Base-by-base conservation (phyloP, 2,113 vertebrate species). In the Cynopterus brachyotis region DNA sequence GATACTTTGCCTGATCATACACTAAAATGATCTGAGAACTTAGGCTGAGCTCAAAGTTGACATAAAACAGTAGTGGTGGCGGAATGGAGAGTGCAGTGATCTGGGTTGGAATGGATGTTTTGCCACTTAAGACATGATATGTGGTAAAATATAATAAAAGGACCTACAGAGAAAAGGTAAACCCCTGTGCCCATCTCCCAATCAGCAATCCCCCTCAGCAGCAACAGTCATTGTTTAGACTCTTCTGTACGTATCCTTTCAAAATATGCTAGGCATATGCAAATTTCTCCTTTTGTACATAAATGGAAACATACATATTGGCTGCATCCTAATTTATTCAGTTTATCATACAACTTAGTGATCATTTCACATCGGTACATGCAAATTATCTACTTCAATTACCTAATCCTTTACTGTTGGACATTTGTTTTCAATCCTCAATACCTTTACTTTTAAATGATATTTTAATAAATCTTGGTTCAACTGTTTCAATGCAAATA, bases 351-450 rank as follows among this genome's bases (percentile, higher is more conserved):
- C n/a, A 66, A 26, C 40, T 75, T 86, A 8, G 60, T 42, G 76
- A 50, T 60, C 72, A 87, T 76, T 45, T 50, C 10, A 82, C 24
- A 82, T 82, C 50, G 75, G n/a, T 17, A 81, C 16, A 79, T 32
- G 69, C 4, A 42, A 3, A 75, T 69, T 12, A 32, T 42, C 37
- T 69, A 6, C 11, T 88, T 88, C 62, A 91, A 87, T 69, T 64
- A 91, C 57, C n/a, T 3, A 69, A 45, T 76, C 12, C 28, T 10
- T 42, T 10, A 37, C 47, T 35, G 6, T 37, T 81, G 50, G 13
- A 75, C n/a, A 70, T 62, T 82, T 88, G 76, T 50, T 94, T 79
- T 86, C 19, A 69, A 47, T 45, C 30, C 76, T 96, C 64, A 72
- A 45, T 47, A 75, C 15, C 53, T 60, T 96, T 83, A 83, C 32